These are phyloP conservation scores for Picathartes gymnocephalus DNA, from an alignment of 2,113 vertebrate species.

Conservation along the genomic window DNA sequence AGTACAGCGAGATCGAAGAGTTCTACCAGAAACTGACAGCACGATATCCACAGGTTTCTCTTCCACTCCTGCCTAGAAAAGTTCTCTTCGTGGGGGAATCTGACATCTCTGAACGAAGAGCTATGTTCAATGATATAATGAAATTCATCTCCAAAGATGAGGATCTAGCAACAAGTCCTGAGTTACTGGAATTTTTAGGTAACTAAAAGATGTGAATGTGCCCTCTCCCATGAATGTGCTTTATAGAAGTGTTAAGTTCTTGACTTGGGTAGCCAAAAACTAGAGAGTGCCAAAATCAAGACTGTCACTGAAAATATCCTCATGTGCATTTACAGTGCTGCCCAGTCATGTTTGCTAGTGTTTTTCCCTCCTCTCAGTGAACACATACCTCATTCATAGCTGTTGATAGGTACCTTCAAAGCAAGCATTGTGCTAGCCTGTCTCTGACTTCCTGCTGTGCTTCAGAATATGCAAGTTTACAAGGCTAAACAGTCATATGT, in stretches of 20 bases:
- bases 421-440: background rate
- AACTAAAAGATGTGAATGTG: background rate
- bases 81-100: constrained; percentile 82
- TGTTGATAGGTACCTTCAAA: background rate
- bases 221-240: background rate
- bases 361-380: background rate
- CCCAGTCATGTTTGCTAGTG: background rate
- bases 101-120: constrained; percentile 80
- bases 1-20: constrained; percentile 86
- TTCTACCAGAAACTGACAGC: constrained; percentile 74
- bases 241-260: background rate
- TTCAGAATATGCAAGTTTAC: background rate
- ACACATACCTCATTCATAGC: background rate
- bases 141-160: constrained; percentile 74
- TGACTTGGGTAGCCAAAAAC: background rate
- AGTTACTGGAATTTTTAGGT: constrained; percentile 86
- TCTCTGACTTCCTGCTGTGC: background rate
- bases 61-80: constrained; percentile 81
- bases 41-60: constrained; percentile 58
- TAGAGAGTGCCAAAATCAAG: background rate
- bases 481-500: background rate
- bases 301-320: background rate
- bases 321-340: background rate
- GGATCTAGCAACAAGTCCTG: constrained; percentile 72
- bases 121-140: constrained; percentile 77